A percentile compares a stretch with the other conserved stretches of the same genome.
These are phyloP conservation scores for Spodoptera picta DNA, from an alignment of 2,888 invertebrate genomes.

Conservation along the genomic window DNA sequence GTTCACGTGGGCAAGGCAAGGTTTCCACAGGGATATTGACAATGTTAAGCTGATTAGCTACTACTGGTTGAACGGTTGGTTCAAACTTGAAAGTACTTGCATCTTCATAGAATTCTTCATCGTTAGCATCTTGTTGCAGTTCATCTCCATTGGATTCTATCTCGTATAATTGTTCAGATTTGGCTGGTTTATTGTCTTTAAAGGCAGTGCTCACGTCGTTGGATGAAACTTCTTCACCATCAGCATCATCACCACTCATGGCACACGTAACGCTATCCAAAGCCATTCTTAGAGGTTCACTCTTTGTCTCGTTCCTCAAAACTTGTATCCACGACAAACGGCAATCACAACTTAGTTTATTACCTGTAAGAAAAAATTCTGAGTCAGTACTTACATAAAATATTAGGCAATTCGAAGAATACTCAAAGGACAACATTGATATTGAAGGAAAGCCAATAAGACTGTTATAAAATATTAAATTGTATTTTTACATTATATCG, in stretches of 20 bases:
- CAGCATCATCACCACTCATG: conserved; percentile 54
- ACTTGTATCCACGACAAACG: conserved; percentile 93
- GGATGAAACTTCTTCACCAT: conserved; percentile 47
- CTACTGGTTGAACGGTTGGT: conserved; percentile 67
- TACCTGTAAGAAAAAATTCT: conserved; percentile 88
- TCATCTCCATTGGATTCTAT: conserved; percentile 65
- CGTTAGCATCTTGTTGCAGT: conserved; percentile 66
- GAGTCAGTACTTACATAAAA: neutral
- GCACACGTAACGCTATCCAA: conserved; percentile 92
- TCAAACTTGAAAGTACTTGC: conserved; percentile 70
- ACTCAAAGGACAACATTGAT: neutral
- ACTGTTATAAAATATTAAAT: conserved; percentile 8
- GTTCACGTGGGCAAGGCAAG: conserved; percentile 74
- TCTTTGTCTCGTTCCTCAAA: conserved; percentile 92
- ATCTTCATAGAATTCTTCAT: conserved; percentile 69
- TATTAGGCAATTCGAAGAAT: neutral
- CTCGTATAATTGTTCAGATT: conserved; percentile 65
- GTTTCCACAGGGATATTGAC: conserved; percentile 74
- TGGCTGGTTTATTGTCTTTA: conserved; percentile 48
- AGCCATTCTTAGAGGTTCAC: conserved; percentile 90
- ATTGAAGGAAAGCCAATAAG: neutral
- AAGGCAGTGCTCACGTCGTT: conserved; percentile 36
- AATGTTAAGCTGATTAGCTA: conserved; percentile 69
- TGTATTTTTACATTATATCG: conserved; percentile 5
- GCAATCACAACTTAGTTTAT: conserved; percentile 94